These are phyloP conservation scores for Diadema setosum DNA, from an alignment of 35 echinoderm and acorn worm species.

Conservation along the genomic window DNA sequence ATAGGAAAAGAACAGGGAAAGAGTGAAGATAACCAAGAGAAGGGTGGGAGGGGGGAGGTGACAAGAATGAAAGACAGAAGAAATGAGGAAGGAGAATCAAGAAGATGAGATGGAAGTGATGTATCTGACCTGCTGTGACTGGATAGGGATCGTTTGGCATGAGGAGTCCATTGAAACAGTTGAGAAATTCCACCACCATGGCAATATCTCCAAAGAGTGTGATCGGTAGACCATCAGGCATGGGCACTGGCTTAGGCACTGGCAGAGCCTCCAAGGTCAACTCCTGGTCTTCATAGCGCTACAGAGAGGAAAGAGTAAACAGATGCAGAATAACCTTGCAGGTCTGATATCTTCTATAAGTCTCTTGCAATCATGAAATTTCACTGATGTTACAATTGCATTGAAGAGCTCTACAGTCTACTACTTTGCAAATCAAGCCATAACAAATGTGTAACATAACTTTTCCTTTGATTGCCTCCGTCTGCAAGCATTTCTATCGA, in stretches of 20 bases:
- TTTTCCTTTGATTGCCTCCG: too few species aligned
- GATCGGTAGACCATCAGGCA: conserved; percentile 94
- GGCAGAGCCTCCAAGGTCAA: conserved; percentile 59
- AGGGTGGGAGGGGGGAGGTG: neutral
- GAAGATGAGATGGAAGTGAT: neutral
- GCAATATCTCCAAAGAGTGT: conserved; percentile 93
- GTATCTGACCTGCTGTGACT: conserved; percentile 77
- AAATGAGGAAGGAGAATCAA: neutral
- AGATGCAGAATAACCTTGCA: too few species aligned
- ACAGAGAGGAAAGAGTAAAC: neutral
- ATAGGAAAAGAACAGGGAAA: neutral
- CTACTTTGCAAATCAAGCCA: too few species aligned
- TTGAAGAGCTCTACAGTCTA: too few species aligned
- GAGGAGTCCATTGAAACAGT: conserved; percentile 79
- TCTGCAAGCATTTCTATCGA: too few species aligned
- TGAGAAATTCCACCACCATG: conserved; percentile 90
- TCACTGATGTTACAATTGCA: too few species aligned
- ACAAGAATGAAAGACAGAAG: too few species aligned
- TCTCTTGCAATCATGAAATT: too few species aligned
- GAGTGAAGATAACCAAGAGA: neutral
- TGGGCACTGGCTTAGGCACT: conserved; percentile 69
- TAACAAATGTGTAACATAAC: too few species aligned
- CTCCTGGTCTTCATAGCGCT: conserved; percentile 93
- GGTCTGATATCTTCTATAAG: too few species aligned
- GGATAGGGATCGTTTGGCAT: conserved; percentile 98